Percentiles rank a stretch among this genome's conserved stretches.
Evolutionary conservation across 1,140 invertebrate species (phyloP).

Genomic region (Zaprionus camerounensis): DNA sequence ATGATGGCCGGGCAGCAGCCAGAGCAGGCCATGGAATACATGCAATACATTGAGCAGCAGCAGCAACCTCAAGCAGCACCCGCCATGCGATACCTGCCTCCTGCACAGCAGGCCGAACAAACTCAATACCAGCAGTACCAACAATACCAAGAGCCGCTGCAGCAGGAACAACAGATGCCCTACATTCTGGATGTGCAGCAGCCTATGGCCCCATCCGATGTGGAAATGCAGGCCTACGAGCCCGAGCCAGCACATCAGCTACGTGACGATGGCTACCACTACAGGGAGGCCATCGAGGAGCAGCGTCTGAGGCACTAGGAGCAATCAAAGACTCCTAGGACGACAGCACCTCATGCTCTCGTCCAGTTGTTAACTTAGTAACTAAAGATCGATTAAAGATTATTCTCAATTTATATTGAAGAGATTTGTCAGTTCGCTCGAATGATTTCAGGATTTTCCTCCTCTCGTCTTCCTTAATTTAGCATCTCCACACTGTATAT

Average conservation of each 20-base stretch:
- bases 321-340: slow-evolving; percentile 8
- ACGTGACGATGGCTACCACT: slow-evolving; percentile 76
- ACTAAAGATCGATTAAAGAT: slow-evolving; percentile 26
- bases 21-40: slow-evolving; percentile 37
- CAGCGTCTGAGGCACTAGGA: slow-evolving; percentile 68
- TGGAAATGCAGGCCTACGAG: slow-evolving; percentile 50
- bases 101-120: slow-evolving; percentile 18
- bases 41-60: slow-evolving; percentile 20
- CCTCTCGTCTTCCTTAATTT: slow-evolving; percentile 24
- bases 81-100: slow-evolving; percentile 57
- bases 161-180: slow-evolving; percentile 58
- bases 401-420: neutral
- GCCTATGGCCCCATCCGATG: slow-evolving; percentile 69
- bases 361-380: slow-evolving; percentile 57
- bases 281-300: slow-evolving; percentile 59
- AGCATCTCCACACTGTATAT: slow-evolving; percentile 71
- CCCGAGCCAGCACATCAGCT: slow-evolving; percentile 73
- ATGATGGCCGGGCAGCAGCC: slow-evolving; percentile 45
- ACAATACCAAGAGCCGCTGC: slow-evolving; percentile 54
- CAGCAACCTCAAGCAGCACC: slow-evolving; percentile 22
- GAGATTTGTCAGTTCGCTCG: neutral
- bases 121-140: slow-evolving; percentile 70
- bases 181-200: slow-evolving; percentile 70
- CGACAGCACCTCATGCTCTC: slow-evolving; percentile 5
- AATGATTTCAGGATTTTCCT: neutral